Evolutionary conservation across 2,113 vertebrate genomes (phyloP).

Genomic region (Serinus canaria): DNA sequence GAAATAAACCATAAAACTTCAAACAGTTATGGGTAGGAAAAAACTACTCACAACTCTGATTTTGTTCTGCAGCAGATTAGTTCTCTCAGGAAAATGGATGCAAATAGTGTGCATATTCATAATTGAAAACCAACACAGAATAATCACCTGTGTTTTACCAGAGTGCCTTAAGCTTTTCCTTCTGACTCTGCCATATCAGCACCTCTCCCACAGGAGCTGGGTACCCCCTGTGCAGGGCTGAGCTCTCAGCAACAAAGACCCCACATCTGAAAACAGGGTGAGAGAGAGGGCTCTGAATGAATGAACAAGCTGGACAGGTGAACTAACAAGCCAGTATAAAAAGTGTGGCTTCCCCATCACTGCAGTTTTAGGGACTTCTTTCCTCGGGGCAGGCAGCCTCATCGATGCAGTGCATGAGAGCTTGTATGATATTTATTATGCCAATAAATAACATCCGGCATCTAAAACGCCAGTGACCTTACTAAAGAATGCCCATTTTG

Average conservation of each 20-base stretch:
- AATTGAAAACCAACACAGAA: not conserved
- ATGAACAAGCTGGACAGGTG: not conserved
- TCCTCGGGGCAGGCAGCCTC: not conserved
- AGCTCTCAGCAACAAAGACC: not conserved
- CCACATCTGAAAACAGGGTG: not conserved
- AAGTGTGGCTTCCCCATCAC: not conserved
- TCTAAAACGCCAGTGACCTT: not conserved
- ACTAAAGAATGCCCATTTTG: not conserved
- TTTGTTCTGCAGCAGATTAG: not conserved
- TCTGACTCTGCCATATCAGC: not conserved
- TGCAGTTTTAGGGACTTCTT: not conserved
- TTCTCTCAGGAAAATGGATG: conserved; percentile 11
- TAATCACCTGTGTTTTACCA: not conserved
- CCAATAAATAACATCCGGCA: not conserved
- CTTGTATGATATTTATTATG: not conserved
- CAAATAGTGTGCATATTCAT: not conserved
- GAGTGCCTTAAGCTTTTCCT: not conserved
- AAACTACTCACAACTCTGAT: not conserved
- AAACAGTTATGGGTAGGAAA: not conserved
- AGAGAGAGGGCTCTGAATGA: not conserved
- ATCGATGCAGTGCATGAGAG: not conserved
- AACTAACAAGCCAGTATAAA: not conserved
- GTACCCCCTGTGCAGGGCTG: not conserved
- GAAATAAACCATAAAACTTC: not conserved
- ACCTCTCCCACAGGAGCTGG: not conserved